Conservation (phyloP, 2,113 vertebrate genomes). For the Amblyornis subalaris region DNA sequence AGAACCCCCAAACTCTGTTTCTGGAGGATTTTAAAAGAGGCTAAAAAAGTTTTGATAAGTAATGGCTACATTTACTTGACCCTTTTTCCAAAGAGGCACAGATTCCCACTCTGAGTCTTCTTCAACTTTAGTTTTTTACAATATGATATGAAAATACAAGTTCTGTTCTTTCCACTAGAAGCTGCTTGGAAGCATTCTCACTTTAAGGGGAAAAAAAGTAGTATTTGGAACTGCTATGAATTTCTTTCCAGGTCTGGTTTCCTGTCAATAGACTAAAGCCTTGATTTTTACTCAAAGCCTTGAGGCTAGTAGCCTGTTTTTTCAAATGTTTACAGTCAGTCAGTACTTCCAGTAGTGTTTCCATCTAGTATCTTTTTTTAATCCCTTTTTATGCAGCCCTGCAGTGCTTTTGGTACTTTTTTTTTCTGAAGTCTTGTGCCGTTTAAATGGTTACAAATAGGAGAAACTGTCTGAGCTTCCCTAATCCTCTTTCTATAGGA, state of each 20-base stretch:
- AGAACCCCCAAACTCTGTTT: neutral
- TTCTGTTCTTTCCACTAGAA: neutral
- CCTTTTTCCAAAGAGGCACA: neutral
- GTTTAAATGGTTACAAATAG: neutral
- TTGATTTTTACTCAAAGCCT: neutral
- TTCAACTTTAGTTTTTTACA: neutral
- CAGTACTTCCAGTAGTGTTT: neutral
- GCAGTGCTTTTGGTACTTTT: neutral
- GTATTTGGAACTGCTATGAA: neutral
- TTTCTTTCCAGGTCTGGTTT: slow-evolving; percentile 12
- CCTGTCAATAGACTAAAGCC: neutral
- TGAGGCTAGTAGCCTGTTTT: neutral
- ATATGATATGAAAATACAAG: neutral
- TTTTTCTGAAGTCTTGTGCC: neutral
- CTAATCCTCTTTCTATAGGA: neutral
- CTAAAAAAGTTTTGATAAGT: neutral
- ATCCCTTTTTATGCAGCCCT: neutral
- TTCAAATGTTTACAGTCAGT: neutral
- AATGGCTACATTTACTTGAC: neutral
- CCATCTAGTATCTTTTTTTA: neutral
- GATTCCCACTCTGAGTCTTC: neutral
- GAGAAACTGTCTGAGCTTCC: neutral
- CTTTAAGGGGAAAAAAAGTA: neutral
- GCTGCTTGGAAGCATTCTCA: neutral
- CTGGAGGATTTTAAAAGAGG: neutral